Evolutionary conservation across 1,140 invertebrate genomes (phyloP), one percentile per base, ranked within the genome.

Genomic region (Cecropterus lyciades): DNA sequence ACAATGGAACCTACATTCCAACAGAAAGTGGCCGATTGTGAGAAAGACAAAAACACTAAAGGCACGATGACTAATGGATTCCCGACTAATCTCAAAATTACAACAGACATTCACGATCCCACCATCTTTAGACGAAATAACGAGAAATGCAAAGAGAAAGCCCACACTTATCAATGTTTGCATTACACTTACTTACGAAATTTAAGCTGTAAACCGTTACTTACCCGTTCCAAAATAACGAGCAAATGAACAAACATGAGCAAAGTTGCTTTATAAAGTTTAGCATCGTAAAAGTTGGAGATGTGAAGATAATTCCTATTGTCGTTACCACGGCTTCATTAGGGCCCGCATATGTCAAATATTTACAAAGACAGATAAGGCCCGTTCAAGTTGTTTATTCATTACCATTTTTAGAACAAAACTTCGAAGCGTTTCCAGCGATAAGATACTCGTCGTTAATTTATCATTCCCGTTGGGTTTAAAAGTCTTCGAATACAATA

Each of bases 321-420:
- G 80, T 79, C 71, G 65, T 57, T 64, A 70, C 72, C 70, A 73
- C 64, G 68, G 63, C 73, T 80, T 84, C 76, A 85, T 85, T 85
- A 84, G 62, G 57, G 49, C 72, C 75, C 75, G 80, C 76, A 79
- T 77, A 75, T 67, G 74, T 80, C 79, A 83, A 87, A 85, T 87
- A 83, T 87, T 87, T 83, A 84, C 78, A 33, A 30, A 77, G 56
- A 53, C 16, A 70, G 78, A 82, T 81, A 85, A 81, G 64, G 51
- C 49, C 11, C 24, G 46, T 43, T 48, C 67, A 57, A 62, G 60
- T 52, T 74, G 75, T 79, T 77, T 82, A 77, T 77, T 83, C 83
- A 85, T 84, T 79, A 87, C 71, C 71, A 73, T 82, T 81, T 81
- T 73, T 77, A 73, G 69, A 68, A 73, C 59, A 73, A 76, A 77